phyloP scores from a whole-genome alignment of 2,888 invertebrate species.

The Yponomeuta cagnagella region DNA sequence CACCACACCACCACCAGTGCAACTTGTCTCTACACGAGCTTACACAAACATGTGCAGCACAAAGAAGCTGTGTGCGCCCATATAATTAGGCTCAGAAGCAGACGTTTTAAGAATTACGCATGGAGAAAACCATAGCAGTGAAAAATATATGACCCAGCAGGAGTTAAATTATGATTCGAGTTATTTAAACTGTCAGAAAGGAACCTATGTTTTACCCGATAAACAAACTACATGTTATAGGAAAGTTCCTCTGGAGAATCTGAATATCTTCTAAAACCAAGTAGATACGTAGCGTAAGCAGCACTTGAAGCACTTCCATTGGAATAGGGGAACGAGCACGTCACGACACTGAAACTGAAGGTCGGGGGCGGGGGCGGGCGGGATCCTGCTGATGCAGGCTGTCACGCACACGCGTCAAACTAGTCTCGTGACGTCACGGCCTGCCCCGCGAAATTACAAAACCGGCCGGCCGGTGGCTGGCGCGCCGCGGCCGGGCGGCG shows the following conservation, averaged over 20 bases:
- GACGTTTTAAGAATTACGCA: conserved; percentile 8
- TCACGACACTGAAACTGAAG: conserved; percentile 60
- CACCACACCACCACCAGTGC: conserved; percentile 36
- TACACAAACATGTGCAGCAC: background rate
- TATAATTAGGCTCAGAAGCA: conserved; percentile 12
- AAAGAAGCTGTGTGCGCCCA: conserved; percentile 13
- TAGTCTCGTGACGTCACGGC: conserved; percentile 72
- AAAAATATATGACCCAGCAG: background rate
- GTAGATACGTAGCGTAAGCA: no score
- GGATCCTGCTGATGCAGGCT: conserved; percentile 61
- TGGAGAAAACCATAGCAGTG: background rate
- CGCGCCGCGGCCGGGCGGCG: conserved; percentile 44
- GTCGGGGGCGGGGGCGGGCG: conserved; percentile 62
- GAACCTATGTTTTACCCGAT: background rate
- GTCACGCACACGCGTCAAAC: conserved; percentile 71
- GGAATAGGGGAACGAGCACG: conserved; percentile 53
- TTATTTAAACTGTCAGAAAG: background rate
- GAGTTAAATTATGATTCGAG: background rate
- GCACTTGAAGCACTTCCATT: background rate
- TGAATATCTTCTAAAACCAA: no score
- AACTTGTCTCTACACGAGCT: background rate
- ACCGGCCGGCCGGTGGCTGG: conserved; percentile 58
- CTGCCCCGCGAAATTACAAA: conserved; percentile 70
- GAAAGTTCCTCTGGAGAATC: no score
- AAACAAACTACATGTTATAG: no score